These are phyloP conservation scores for Aphidius colemani DNA, from an alignment of 2,888 invertebrate genomes.

Conservation along the genomic window DNA sequence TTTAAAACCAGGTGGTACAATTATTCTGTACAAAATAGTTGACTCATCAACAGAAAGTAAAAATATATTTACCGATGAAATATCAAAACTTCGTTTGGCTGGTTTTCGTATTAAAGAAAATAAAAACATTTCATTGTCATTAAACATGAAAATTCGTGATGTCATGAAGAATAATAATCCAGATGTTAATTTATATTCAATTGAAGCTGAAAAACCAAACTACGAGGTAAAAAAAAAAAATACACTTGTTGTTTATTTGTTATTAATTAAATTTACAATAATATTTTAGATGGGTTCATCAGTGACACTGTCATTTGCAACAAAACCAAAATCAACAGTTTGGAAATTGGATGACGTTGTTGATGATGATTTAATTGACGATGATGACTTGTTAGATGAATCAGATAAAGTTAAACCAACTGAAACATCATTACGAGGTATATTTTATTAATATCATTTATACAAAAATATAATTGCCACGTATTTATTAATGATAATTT, in stretches of 20 bases:
- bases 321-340: constrained; percentile 68
- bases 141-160: constrained; percentile 28
- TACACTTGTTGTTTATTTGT: no score
- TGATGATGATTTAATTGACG: constrained; percentile 83
- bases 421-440: constrained; percentile 80
- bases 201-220: constrained; percentile 49
- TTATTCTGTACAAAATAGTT: constrained; percentile 63
- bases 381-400: constrained; percentile 86
- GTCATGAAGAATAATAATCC: constrained; percentile 26
- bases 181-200: constrained; percentile 39
- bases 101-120: constrained; percentile 65
- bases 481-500: neutral
- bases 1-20: constrained; percentile 68
- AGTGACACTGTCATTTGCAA: constrained; percentile 62
- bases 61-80: constrained; percentile 48
- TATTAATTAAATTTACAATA: no score
- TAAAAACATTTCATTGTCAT: constrained; percentile 22
- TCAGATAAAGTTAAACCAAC: constrained; percentile 89
- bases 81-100: constrained; percentile 66
- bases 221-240: constrained; percentile 45
- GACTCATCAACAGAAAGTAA: constrained; percentile 39
- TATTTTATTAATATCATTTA: constrained; percentile 21
- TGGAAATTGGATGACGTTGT: constrained; percentile 75
- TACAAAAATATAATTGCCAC: neutral
- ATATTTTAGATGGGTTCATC: constrained; percentile 65